Conservation (phyloP, 2,888 invertebrate genomes). For the Cephus pygmeus region DNA sequence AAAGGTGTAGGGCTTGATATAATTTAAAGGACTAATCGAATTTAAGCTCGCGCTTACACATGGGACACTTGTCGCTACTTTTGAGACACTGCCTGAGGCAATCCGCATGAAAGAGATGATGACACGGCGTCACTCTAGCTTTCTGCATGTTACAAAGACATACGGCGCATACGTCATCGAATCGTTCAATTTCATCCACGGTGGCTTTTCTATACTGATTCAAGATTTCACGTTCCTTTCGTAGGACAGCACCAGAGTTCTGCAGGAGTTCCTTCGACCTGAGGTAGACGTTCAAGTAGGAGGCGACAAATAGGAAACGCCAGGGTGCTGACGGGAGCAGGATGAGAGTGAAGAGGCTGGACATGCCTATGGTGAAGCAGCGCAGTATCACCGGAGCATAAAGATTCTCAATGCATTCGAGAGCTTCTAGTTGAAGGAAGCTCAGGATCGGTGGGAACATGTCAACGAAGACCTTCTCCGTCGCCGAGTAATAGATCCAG, state of each 20-base stretch:
- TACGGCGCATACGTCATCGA: conserved; percentile 84
- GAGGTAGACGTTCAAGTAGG: conserved; percentile 76
- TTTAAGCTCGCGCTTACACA: conserved; percentile 77
- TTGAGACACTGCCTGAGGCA: conserved; percentile 81
- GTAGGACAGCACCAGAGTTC: conserved; percentile 70
- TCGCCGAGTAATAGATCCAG: conserved; percentile 77
- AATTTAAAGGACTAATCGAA: conserved; percentile 64
- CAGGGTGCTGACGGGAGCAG: conserved; percentile 71
- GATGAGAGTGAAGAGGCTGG: conserved; percentile 70
- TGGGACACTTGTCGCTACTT: conserved; percentile 77
- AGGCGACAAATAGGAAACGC: conserved; percentile 70
- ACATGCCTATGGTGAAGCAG: conserved; percentile 71
- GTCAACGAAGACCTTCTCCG: conserved; percentile 79
- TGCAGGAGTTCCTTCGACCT: conserved; percentile 73
- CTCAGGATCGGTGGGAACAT: conserved; percentile 72
- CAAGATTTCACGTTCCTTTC: conserved; percentile 72
- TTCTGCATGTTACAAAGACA: conserved; percentile 78
- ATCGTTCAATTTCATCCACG: conserved; percentile 73
- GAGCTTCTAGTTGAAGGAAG: conserved; percentile 71
- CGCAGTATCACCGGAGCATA: conserved; percentile 77
- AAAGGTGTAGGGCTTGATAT: background rate
- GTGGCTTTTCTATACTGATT: conserved; percentile 75
- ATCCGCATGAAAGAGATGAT: conserved; percentile 83
- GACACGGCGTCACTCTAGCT: conserved; percentile 82
- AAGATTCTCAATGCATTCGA: conserved; percentile 79